Base-by-base conservation (phyloP, 2,797 vertebrate genomes). In the Danio tinwini region DNA sequence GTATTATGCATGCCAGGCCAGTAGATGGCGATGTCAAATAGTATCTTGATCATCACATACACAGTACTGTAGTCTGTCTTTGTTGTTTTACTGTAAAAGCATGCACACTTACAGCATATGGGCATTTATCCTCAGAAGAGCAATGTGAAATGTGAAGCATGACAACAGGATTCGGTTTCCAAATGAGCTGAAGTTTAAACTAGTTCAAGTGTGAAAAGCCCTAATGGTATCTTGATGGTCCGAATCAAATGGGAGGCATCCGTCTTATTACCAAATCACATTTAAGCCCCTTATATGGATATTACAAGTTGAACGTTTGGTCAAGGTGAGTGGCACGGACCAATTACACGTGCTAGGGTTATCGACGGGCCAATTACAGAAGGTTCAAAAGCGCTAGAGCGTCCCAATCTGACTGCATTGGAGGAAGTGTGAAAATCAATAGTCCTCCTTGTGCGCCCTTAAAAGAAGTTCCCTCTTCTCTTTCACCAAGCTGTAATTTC, bases 391-490 rank as follows among this genome's bases (percentile, higher is more conserved):
- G 55, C 69, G 17, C 53, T 21, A 40, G 69, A 78, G 59, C n/a
- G 13, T 78, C 29, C 17, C 64, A 52, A n/a, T 85, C 55, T 16
- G 9, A 59, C 52, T 61, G 37, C 59, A 74, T 55, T 78, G 70
- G 52, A 71, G 29, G 61, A 56, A 69, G 62, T 52, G 69, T 77
- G 19, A 44, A 77, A 55, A 64, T 81, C 62, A 80, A 59, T 74
- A 50, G 61, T 21, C 40, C 53, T 67, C 56, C 55, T 13, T 45
- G 42, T 0, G 21, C 53, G 21, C 56, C 50, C 69, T 62, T 61
- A 61, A 42, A n/a, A 40, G 71, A 55, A 67, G 44, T 76, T 17
- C 55, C 40, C 75, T 49, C 47, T 61, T 16, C 52, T 47, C 62
- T 45, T 21, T 0, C 44, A 5, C 59, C 49, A 12, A 55, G 37